Evolutionary conservation across 2,113 vertebrate species (phyloP), one percentile per base, ranked within the genome.

Genomic region (Amphiprion ocellaris): DNA sequence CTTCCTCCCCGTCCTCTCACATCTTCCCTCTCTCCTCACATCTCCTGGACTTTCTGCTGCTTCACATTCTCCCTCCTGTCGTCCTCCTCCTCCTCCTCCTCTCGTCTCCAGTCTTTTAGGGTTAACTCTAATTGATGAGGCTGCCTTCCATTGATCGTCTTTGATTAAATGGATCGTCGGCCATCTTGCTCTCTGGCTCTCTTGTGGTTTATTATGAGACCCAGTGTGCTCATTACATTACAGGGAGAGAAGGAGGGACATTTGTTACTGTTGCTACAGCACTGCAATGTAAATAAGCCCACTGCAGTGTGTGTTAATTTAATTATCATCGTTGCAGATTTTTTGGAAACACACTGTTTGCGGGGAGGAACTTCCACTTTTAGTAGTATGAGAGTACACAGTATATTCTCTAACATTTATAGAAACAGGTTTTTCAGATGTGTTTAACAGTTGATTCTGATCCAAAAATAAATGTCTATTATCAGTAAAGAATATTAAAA

Each of bases 141-240:
- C 75, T 53, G 85, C 67, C 73, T 44, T 64, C 30, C 82, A 90
- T 89, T 81, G 88, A 87, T 92, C 79, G 30, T 9, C 70, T 86
- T 83, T 92, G 89, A 92, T 93, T 90, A 92, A 93, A 90, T 90
- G 84, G 89, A 77, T 82, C 10, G 69, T 44, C 67, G 56, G 87
- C 83, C 90, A 84, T 90, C 80, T 81, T 75, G 63, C 79, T 83
- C 50, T 49, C 71, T 66, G 63, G 74, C 77, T 69, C 50, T 61
- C 56, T 69, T n/a, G 68, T 44, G 69, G 62, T 83, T 82, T 90
- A 74, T 91, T 83, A 74, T 28, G 72, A 58, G 72, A 56, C 62
- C 30, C 56, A 37, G 65, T 26, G 39, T 6, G 16, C 72, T 92
- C 81, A 76, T 89, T 86, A 79, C 85, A 83, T 89, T 86, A 89